phyloP scores from a whole-genome alignment of 37 sponge, comb jelly and placozoan species.

The Tethya wilhelma region DNA sequence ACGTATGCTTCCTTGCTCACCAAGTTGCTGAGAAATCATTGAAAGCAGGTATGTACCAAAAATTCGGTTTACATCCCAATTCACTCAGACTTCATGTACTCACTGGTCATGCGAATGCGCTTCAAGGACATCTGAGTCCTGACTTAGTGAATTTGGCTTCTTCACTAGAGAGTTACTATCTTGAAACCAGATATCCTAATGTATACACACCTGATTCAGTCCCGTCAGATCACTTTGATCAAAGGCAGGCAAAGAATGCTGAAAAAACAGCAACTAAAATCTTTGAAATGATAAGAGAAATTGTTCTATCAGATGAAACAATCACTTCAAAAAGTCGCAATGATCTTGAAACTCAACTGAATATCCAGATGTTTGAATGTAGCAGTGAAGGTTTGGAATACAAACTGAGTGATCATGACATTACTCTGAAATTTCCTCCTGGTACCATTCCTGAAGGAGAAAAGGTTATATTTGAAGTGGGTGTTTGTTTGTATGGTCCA shows the following conservation, averaged over 20 bases:
- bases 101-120: not conserved
- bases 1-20: constrained; percentile 60
- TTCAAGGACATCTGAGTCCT: not conserved
- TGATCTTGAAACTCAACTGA: too few species aligned
- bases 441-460: too few species aligned
- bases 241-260: not conserved
- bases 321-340: too few species aligned
- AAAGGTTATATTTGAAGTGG: too few species aligned
- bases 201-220: not conserved
- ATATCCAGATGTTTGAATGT: too few species aligned
- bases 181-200: constrained; percentile 8
- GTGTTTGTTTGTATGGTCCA: too few species aligned
- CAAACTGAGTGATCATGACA: too few species aligned
- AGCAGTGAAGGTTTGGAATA: too few species aligned
- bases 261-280: not conserved
- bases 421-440: too few species aligned
- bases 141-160: not conserved
- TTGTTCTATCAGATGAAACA: too few species aligned
- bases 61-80: not conserved
- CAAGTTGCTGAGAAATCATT: constrained; percentile 65
- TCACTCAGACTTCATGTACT: not conserved
- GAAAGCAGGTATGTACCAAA: constrained; percentile 59
- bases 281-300: not conserved
- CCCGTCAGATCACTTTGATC: not conserved
- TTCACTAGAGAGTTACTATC: not conserved